Evolutionary conservation across 2,797 vertebrate species (phyloP), one percentile per base, ranked within the genome.

Genomic region (Acropternis orthonyx): DNA sequence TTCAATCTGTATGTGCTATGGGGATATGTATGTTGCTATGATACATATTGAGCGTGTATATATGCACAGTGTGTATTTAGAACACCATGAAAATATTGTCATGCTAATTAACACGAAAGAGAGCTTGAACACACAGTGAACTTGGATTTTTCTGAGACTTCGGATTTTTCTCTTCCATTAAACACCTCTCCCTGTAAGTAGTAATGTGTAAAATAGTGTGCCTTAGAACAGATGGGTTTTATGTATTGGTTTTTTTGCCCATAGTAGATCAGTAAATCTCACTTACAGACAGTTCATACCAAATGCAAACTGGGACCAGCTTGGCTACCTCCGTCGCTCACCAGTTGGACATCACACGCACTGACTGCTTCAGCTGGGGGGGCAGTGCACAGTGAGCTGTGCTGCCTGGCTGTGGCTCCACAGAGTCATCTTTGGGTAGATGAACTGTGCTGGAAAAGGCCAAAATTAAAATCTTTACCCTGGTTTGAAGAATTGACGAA

Each of bases 1-100:
- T n/a, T 75, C 2, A 9, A 7, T 76, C 46, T 73, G 12, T 12
- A 9, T 0, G 0, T 34, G 3, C 26, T n/a, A 28, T 21, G 44
- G 51, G 54, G 30, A n/a, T 52, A 20, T 6, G 4, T 20, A 24
- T 37, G 3, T 41, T 36, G 27, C 36, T 49, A 5, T 3, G 1
- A 9, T 48, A 32, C 10, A 1, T 32, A 7, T 4, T 22, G 34
- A 13, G 8, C 14, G 14, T 20, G 20, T 43, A 2, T 20, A 11
- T 28, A 14, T 24, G n/a, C 52, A 20, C 17, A 67, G 34, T 22
- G 5, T 5, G 10, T 46, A 32, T 61, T 41, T 46, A 66, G 36
- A 61, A 43, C 0, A 1, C 22, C 4, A 1, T 20, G 15, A 46
- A 77, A 88, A 72, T 63, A 43, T 15, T 0, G 0, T n/a, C 3